Evolutionary conservation across 2,797 vertebrate genomes (phyloP).

Genomic region (Bufotes viridis): DNA sequence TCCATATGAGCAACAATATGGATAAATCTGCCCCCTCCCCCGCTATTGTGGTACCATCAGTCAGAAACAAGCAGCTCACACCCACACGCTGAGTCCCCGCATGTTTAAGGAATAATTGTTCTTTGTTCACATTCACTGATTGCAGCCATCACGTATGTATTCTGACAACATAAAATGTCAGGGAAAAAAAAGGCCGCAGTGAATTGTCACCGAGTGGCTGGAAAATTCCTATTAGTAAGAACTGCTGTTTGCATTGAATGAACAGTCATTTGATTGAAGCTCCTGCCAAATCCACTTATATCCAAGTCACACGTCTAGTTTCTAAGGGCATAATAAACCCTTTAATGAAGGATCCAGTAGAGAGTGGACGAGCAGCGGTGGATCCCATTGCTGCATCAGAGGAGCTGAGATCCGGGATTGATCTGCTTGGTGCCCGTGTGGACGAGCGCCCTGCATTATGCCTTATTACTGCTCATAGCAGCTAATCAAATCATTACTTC

Average conservation of each 20-base stretch:
- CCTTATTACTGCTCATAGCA: not conserved
- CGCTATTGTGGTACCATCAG: not conserved
- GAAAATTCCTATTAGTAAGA: not conserved
- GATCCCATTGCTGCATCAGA: not conserved
- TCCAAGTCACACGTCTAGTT: too few relatives aligned
- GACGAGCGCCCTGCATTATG: not conserved
- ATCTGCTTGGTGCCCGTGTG: not conserved
- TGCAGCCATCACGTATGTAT: not conserved
- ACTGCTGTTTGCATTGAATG: not conserved
- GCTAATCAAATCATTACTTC: too few relatives aligned
- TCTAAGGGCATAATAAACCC: not conserved
- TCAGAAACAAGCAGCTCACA: not conserved
- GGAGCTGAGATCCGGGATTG: not conserved
- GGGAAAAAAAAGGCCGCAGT: not conserved
- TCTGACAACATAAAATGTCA: not conserved
- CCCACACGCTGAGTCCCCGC: not conserved
- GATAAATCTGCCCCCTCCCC: not conserved
- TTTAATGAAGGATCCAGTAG: not conserved
- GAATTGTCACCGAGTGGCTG: not conserved
- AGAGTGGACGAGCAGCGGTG: not conserved
- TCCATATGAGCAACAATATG: not conserved
- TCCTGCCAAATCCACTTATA: slow-evolving; percentile 31
- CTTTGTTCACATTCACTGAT: not conserved
- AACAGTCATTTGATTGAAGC: not conserved
- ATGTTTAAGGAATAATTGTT: not conserved